A percentile compares a stretch with the other conserved stretches of the same genome.
Evolutionary conservation across 2,888 invertebrate genomes (phyloP).

Genomic region (Glaucopsyche alexis): DNA sequence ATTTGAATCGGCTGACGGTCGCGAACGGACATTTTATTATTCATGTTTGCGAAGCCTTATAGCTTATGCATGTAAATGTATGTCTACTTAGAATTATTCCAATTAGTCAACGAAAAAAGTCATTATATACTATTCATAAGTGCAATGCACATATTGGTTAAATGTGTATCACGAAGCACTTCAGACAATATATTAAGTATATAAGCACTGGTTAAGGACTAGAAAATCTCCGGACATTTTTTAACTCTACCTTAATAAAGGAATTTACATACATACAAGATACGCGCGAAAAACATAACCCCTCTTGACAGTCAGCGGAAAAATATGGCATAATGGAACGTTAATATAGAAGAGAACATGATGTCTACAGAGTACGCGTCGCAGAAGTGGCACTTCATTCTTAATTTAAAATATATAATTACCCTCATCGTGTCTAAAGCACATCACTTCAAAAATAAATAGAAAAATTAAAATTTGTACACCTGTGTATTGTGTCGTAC

Average conservation of each 20-base stretch:
- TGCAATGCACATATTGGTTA: conserved; percentile 10
- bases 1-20: conserved; percentile 37
- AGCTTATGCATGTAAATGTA: conserved; percentile 67
- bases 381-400: too few species aligned
- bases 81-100: conserved; percentile 38
- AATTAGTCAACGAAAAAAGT: conserved; percentile 16
- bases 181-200: background rate
- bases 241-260: background rate
- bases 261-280: too few species aligned
- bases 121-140: background rate
- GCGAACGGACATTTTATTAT: conserved; percentile 51
- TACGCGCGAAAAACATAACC: too few species aligned
- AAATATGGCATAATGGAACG: too few species aligned
- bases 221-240: conserved; percentile 3
- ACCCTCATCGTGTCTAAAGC: too few species aligned
- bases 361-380: too few species aligned
- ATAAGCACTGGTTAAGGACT: background rate
- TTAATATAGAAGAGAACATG: too few species aligned
- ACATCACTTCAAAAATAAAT: too few species aligned
- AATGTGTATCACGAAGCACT: conserved; percentile 18
- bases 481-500: too few species aligned
- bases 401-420: too few species aligned
- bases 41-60: conserved; percentile 63
- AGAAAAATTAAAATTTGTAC: too few species aligned
- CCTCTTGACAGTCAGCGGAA: too few species aligned